Conservation (phyloP, 2,113 vertebrate species). For the Cygnus buccinator region DNA sequence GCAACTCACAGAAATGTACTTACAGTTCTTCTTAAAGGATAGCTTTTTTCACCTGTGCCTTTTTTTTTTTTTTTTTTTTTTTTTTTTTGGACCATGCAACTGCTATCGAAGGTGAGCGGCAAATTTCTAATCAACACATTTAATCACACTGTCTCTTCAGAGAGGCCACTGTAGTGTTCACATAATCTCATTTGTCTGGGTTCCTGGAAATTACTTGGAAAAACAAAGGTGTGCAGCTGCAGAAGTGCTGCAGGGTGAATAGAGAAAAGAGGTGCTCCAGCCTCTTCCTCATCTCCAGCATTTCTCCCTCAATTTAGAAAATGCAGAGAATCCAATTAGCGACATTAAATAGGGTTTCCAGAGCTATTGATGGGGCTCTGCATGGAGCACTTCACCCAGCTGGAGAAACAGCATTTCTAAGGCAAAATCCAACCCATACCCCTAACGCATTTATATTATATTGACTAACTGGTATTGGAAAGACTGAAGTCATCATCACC, state of each 20-base stretch:
- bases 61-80: too few species aligned
- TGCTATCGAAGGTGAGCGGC: background rate
- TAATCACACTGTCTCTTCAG: slow-evolving; percentile 52
- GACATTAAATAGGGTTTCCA: background rate
- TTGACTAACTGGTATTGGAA: background rate
- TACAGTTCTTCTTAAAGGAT: background rate
- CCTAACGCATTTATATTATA: background rate
- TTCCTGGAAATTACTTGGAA: slow-evolving; percentile 54
- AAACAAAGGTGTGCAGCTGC: slow-evolving; percentile 38
- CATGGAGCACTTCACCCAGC: background rate
- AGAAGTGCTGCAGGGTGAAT: background rate
- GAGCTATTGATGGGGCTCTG: background rate
- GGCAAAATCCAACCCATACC: background rate
- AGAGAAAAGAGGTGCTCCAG: background rate
- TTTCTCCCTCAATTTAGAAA: slow-evolving; percentile 29
- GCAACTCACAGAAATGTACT: background rate
- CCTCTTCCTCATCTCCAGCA: background rate
- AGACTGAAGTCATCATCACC: background rate
- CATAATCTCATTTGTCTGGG: slow-evolving; percentile 27
- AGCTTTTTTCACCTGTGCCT: background rate
- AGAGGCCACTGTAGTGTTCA: slow-evolving; percentile 21
- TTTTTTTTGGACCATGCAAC: background rate
- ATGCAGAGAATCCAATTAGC: background rate
- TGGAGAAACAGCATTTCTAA: background rate
- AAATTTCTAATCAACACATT: slow-evolving; percentile 58